A percentile compares a stretch with the other conserved stretches of the same genome.
Conservation (phyloP, 1,140 invertebrate species). For the Drosophila repletoides region DNA sequence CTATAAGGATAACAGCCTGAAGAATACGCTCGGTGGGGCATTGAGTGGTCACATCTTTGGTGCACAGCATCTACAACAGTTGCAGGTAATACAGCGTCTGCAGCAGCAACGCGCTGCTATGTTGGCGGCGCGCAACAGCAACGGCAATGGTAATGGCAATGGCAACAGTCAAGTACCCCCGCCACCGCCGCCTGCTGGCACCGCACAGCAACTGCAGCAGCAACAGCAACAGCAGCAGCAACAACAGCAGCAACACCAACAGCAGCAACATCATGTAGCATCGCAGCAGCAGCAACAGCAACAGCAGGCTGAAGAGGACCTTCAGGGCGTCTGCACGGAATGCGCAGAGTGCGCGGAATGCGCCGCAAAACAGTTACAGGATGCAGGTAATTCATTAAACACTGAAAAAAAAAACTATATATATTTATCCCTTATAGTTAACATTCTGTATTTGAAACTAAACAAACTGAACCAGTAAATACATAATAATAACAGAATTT, state of each 20-base stretch:
- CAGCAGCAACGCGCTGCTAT: slow-evolving; percentile 83
- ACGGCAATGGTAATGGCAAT: slow-evolving; percentile 16
- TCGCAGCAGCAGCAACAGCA: slow-evolving; percentile 48
- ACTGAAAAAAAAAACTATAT: too few relatives aligned
- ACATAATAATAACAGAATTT: too few relatives aligned
- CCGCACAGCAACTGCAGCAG: slow-evolving; percentile 41
- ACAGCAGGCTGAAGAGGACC: slow-evolving; percentile 65
- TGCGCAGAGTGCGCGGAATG: slow-evolving; percentile 82
- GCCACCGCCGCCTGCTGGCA: slow-evolving; percentile 69
- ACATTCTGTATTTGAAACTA: too few relatives aligned
- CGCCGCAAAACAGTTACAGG: slow-evolving; percentile 81
- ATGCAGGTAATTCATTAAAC: slow-evolving; percentile 82
- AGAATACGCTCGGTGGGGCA: slow-evolving; percentile 84
- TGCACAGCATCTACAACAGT: slow-evolving; percentile 85
- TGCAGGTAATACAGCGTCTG: slow-evolving; percentile 84
- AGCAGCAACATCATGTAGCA: slow-evolving; percentile 51
- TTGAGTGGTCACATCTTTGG: slow-evolving; percentile 85
- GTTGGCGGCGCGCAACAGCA: slow-evolving; percentile 77
- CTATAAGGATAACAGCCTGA: slow-evolving; percentile 89
- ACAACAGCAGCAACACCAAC: slow-evolving; percentile 50
- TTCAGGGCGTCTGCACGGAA: slow-evolving; percentile 79
- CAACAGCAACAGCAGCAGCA: slow-evolving; percentile 43
- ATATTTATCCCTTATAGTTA: too few relatives aligned
- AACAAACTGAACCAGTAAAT: too few relatives aligned
- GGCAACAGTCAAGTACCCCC: slow-evolving; percentile 64